Conservation (phyloP, 2,888 invertebrate species). For the Conomelus anceps region DNA sequence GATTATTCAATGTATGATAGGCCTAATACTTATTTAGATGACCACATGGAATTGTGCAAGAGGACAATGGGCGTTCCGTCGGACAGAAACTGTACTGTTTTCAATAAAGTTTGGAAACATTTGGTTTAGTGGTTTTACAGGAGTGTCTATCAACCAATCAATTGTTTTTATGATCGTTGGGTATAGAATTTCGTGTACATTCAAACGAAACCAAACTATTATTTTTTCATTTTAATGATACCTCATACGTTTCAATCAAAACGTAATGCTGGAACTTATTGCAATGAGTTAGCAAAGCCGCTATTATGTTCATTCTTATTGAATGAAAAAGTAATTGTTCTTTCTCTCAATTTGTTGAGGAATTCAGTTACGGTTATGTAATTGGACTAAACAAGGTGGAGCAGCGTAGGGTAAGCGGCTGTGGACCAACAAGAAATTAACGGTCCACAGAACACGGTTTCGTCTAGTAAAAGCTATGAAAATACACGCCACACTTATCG, state of each 20-base stretch:
- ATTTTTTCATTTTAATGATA: background rate
- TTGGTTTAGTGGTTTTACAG: background rate
- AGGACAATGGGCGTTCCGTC: background rate
- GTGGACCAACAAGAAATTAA: background rate
- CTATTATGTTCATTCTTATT: background rate
- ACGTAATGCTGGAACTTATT: background rate
- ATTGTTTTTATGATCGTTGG: background rate
- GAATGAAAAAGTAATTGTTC: background rate
- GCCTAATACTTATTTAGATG: background rate
- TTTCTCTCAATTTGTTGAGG: background rate
- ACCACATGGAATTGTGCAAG: background rate
- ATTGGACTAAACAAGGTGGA: background rate
- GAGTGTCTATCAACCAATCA: no score
- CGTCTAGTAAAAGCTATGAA: background rate
- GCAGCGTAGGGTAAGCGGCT: background rate
- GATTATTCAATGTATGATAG: background rate
- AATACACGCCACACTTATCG: background rate
- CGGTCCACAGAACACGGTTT: background rate
- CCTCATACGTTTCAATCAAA: background rate
- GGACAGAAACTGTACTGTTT: background rate
- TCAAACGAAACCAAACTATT: background rate
- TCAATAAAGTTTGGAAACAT: background rate
- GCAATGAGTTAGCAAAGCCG: background rate
- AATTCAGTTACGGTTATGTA: background rate
- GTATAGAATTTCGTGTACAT: background rate